Conservation (phyloP, 2,888 invertebrate genomes). For the Cantharis flavilabris region DNA sequence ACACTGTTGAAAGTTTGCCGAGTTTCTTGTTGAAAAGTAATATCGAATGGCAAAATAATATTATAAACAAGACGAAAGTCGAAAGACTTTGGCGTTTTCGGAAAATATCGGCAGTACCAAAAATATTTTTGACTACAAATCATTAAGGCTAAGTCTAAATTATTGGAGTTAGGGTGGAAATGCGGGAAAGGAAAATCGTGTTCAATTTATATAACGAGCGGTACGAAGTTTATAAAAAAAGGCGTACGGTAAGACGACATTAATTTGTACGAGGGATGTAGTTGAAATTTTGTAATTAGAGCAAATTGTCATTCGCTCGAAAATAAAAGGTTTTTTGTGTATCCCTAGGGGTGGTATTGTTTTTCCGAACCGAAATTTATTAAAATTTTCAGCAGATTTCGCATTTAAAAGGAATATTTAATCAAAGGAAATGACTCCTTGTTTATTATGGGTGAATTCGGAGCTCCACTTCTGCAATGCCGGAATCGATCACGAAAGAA, state of each 20-base stretch:
- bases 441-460: slow-evolving; percentile 2
- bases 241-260: not conserved
- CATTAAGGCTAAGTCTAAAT: not conserved
- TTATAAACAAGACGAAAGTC: not conserved
- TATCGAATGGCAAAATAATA: not conserved
- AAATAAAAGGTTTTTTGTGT: slow-evolving; percentile 26
- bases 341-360: slow-evolving; percentile 2
- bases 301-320: not conserved
- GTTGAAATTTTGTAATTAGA: not conserved
- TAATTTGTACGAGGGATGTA: not conserved
- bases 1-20: not conserved
- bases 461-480: not conserved
- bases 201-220: not conserved
- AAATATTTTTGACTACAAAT: not conserved
- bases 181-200: not conserved
- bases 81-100: not conserved
- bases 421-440: slow-evolving; percentile 18
- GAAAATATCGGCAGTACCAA: not conserved
- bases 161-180: not conserved
- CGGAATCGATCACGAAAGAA: slow-evolving; percentile 1
- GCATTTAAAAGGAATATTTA: slow-evolving; percentile 12
- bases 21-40: not conserved
- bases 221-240: not conserved
- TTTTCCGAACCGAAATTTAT: not conserved
- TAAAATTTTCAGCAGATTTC: slow-evolving; percentile 2